Percentiles rank a stretch among this genome's conserved stretches.
phyloP scores from a whole-genome alignment of 2,797 vertebrate species.

The Sylvia borin region DNA sequence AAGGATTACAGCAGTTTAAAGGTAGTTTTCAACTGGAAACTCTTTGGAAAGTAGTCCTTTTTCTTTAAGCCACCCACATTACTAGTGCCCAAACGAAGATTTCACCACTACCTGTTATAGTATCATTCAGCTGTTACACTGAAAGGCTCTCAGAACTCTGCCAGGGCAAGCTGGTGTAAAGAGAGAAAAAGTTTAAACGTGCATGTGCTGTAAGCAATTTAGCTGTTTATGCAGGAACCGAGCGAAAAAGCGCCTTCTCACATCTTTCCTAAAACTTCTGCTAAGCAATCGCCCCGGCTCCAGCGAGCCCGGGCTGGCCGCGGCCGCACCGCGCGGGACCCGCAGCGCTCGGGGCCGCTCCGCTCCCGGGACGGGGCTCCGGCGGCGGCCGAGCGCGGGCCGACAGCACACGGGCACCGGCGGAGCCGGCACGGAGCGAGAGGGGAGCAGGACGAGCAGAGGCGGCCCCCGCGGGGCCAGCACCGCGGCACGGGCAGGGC shows the following conservation, averaged over 20 bases:
- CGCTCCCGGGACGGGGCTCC: not conserved
- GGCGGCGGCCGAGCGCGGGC: not conserved
- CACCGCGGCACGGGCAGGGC: not conserved
- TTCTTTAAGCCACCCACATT: not conserved
- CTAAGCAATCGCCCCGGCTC: not conserved
- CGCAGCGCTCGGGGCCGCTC: not conserved
- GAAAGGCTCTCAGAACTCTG: not conserved
- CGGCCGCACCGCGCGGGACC: rapidly evolving
- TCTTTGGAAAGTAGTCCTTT: not conserved
- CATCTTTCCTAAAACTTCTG: not conserved
- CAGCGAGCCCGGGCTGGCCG: no score
- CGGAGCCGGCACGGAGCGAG: not conserved
- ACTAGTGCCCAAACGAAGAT: not conserved
- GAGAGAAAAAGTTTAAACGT: not conserved
- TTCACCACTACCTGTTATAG: not conserved
- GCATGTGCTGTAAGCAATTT: not conserved
- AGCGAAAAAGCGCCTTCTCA: not conserved
- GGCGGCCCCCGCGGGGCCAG: not conserved
- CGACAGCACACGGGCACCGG: not conserved
- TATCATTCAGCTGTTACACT: not conserved
- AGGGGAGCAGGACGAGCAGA: not conserved
- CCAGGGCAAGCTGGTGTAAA: not conserved
- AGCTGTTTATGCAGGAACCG: rapidly evolving
- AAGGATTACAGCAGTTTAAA: not conserved
- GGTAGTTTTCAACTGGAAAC: not conserved